phyloP scores from a whole-genome alignment of 2,888 invertebrate species.

The Fragum sueziense region DNA sequence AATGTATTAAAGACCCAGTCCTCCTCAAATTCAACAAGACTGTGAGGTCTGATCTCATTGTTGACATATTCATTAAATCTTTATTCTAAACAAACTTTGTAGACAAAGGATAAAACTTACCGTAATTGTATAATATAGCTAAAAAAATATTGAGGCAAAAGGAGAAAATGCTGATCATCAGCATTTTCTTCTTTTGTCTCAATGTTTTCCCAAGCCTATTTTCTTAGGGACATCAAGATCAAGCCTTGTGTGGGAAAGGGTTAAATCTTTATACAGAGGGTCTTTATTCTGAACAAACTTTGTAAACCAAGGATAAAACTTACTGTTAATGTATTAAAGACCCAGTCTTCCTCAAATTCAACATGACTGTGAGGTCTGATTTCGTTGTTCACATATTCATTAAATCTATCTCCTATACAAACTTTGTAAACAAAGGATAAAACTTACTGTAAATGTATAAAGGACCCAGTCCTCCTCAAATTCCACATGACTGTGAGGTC shows the following conservation, averaged over 20 bases:
- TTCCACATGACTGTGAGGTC: slow-evolving; percentile 72
- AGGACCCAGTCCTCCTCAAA: slow-evolving; percentile 79
- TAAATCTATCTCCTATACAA: slow-evolving; percentile 82
- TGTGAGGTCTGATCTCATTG: slow-evolving; percentile 69
- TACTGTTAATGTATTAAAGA: slow-evolving; percentile 76
- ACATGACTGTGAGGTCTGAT: slow-evolving; percentile 71
- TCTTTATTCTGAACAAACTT: too few species aligned
- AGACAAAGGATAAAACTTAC: too few species aligned
- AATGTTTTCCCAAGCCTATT: too few species aligned
- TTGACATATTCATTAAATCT: slow-evolving; percentile 82
- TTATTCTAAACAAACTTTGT: slow-evolving; percentile 83
- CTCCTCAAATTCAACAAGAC: slow-evolving; percentile 72
- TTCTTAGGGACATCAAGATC: too few species aligned
- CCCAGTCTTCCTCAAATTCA: slow-evolving; percentile 79
- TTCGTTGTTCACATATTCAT: slow-evolving; percentile 80
- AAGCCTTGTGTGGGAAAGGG: too few species aligned
- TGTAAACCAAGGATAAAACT: too few species aligned
- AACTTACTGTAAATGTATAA: slow-evolving; percentile 76
- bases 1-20: slow-evolving; percentile 80
- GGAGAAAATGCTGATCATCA: slow-evolving; percentile 82
- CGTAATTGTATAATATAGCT: too few species aligned
- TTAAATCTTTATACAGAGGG: slow-evolving; percentile 49
- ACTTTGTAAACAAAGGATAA: too few species aligned
- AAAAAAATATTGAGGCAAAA: too few species aligned
- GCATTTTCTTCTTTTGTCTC: slow-evolving; percentile 65